Base-by-base conservation (phyloP, 2,888 invertebrate species). In the Xanthia icteritia region DNA sequence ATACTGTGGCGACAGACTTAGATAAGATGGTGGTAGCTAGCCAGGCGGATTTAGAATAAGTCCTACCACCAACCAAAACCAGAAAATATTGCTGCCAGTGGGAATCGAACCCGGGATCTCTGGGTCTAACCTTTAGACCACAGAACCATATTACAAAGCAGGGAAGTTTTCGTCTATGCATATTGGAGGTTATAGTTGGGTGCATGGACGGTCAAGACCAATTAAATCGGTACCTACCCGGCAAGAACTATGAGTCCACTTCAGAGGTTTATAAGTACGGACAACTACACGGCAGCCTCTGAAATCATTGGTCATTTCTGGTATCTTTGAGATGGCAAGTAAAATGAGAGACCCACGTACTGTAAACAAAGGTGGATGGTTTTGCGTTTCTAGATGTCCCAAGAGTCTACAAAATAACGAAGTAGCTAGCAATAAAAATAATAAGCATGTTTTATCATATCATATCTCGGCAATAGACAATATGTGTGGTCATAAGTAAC, bases 401-500 rank as follows among this genome's bases (percentile, higher is more conserved):
- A 23, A 11, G 9, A 20, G 0, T 13, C 31, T 51, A n/a, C 9
- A 31, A 27, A 65, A 23, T 20, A 15, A 54, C 11, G n/a, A 42
- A 36, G 27, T 48, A 76, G 23, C n/a, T 48, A 13, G 9, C 17
- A 58, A 15, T 0, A 5, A 17, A 1, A 11, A 42, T 42, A 42
- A 11, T 9, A 48, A 5, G 11, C 0, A 64, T 42, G n/a, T 42
- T 51, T 76, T 42, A 42, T 56, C n/a, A n/a, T 63, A 54, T 66
- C 20, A 31, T 27, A 23, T 20, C 5, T n/a, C 42, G 17, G 20
- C 8, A 63, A 11, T n/a, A 23, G 17, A 45, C 42, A 56, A 48
- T 81, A 42, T 75, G 70, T 73, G 79, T 66, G 58, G n/a, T 23
- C 58, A 64, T 60, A 69, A 5, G 11, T 68, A 70, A 42, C 66